phyloP scores from a whole-genome alignment of 2,113 vertebrate genomes.

The Hemiprocne comata region DNA sequence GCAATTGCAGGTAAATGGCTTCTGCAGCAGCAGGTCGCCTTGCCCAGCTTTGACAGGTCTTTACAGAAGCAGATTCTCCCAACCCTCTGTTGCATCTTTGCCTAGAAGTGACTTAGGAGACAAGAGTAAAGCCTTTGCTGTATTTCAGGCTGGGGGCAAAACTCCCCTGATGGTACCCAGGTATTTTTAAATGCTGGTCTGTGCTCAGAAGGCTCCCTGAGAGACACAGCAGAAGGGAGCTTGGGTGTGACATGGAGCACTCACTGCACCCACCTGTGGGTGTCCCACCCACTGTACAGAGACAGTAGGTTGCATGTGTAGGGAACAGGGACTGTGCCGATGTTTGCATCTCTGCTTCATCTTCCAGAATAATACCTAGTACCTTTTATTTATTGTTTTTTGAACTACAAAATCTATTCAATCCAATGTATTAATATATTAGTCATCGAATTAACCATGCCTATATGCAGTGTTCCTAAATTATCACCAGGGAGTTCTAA shows the following conservation, averaged over 20 bases:
- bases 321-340: fast-evolving
- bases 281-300: fast-evolving
- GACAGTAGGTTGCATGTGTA: no score
- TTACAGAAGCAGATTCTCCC: neutral
- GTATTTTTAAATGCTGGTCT: fast-evolving
- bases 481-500: neutral
- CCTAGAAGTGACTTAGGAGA: neutral
- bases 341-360: neutral
- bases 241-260: fast-evolving
- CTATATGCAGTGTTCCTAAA: neutral
- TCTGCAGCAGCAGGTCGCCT: fast-evolving
- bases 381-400: neutral
- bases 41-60: neutral
- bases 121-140: neutral
- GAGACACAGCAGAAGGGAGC: neutral
- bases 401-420: neutral
- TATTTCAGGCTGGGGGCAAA: neutral
- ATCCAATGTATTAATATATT: neutral
- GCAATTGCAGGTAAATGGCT: neutral
- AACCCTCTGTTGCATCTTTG: neutral
- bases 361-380: neutral
- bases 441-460: neutral
- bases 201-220: fast-evolving
- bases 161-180: neutral
- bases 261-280: fast-evolving